Conservation (phyloP, 1,140 invertebrate species). For the Drosophila athabasca region DNA sequence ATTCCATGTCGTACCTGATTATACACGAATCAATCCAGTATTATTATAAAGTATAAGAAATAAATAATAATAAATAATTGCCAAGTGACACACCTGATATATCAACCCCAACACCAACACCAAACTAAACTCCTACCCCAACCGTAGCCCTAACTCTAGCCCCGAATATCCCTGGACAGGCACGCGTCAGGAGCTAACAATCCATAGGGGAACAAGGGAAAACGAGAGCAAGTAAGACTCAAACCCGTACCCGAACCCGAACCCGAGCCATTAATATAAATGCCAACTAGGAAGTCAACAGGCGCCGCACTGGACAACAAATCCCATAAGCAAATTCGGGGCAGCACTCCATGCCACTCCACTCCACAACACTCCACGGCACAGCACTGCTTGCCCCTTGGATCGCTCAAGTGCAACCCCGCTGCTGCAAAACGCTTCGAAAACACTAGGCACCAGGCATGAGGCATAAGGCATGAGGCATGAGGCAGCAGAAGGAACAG, state of each 20-base stretch:
- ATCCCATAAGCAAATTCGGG: conserved; percentile 66
- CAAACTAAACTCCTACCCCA: conserved; percentile 16
- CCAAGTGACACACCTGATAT: too few species aligned
- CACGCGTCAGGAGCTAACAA: conserved; percentile 47
- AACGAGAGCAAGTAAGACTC: background rate
- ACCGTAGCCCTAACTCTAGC: background rate
- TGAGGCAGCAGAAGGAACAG: too few species aligned
- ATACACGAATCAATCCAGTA: too few species aligned
- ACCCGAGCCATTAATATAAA: conserved; percentile 69
- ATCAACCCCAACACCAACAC: too few species aligned
- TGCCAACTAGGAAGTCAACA: conserved; percentile 76
- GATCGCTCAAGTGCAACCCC: conserved; percentile 60
- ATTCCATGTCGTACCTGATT: background rate
- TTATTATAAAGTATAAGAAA: background rate
- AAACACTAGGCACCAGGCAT: background rate
- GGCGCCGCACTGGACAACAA: conserved; percentile 53
- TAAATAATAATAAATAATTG: too few species aligned
- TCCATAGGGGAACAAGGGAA: background rate
- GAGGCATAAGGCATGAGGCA: background rate
- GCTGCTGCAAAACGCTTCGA: conserved; percentile 15
- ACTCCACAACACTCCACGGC: background rate
- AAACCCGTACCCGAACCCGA: conserved; percentile 3
- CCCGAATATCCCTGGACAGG: conserved; percentile 21
- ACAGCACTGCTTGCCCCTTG: too few species aligned
- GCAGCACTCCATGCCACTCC: conserved; percentile 14